Percentiles rank a stretch among this genome's conserved stretches.
phyloP scores from a whole-genome alignment of 2,888 invertebrate genomes.

The Scaptomyza reducta region DNA sequence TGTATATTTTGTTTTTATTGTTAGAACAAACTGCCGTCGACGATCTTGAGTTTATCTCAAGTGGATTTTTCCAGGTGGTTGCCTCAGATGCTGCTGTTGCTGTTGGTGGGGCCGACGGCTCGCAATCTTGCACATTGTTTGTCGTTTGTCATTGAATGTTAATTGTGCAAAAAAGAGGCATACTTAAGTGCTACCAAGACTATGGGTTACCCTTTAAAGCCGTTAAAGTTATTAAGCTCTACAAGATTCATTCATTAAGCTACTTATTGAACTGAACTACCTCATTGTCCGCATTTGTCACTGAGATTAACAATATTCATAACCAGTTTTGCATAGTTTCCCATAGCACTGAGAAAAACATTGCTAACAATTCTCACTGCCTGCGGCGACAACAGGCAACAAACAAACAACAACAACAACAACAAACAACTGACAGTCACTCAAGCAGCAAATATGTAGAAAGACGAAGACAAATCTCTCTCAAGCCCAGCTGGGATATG shows the following conservation, averaged over 20 bases:
- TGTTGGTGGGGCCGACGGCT: conserved; percentile 18
- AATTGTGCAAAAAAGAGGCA: conserved; percentile 9
- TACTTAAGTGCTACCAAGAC: conserved; percentile 2
- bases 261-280: neutral
- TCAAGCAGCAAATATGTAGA: conserved; percentile 36
- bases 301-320: conserved; percentile 50
- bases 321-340: conserved; percentile 71
- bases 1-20: neutral
- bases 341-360: conserved; percentile 47
- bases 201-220: conserved; percentile 7
- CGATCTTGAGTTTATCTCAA: conserved; percentile 31
- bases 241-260: too few relatives aligned
- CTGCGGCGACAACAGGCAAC: conserved; percentile 42
- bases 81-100: conserved; percentile 9
- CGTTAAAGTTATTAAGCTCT: neutral
- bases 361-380: conserved; percentile 70
- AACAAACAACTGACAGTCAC: conserved; percentile 32
- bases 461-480: conserved; percentile 20
- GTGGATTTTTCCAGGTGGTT: conserved; percentile 49
- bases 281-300: conserved; percentile 11
- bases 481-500: conserved; percentile 13
- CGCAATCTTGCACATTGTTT: conserved; percentile 44
- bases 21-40: conserved; percentile 17
- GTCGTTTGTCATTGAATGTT: conserved; percentile 65
- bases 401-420: neutral